Percentiles rank a stretch among this genome's conserved stretches.
Conservation (phyloP, 2,113 vertebrate genomes). For the Gracilinanus agilis region DNA sequence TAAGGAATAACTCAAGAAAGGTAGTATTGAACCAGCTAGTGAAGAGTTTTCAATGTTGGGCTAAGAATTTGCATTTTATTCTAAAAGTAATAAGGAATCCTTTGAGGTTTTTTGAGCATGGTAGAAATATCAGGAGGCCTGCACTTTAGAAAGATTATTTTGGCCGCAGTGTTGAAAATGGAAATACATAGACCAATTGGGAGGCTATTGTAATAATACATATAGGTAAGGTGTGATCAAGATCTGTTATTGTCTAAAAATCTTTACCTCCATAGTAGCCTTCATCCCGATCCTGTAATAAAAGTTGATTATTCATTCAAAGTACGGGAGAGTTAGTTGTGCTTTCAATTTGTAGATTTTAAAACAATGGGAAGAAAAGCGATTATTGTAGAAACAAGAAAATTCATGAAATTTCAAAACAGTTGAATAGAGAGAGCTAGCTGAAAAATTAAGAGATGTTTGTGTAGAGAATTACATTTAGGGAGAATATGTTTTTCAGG, state of each 20-base stretch:
- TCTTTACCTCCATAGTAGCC: not conserved
- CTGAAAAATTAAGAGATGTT: not conserved
- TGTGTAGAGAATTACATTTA: not conserved
- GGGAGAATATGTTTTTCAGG: not conserved
- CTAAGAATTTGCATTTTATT: no score
- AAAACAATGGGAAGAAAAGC: not conserved
- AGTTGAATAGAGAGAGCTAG: not conserved
- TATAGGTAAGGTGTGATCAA: not conserved
- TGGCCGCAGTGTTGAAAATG: not conserved
- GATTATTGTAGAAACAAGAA: not conserved
- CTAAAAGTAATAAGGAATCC: no score
- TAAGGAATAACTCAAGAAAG: no score
- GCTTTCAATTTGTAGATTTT: not conserved
- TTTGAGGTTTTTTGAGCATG: no score
- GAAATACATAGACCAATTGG: not conserved
- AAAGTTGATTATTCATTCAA: not conserved
- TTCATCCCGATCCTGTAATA: not conserved
- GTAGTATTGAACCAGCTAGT: no score
- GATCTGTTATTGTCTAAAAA: not conserved
- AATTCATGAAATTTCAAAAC: not conserved
- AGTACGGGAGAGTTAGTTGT: not conserved
- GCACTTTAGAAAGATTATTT: not conserved
- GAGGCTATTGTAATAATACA: not conserved
- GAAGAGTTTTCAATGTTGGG: no score
- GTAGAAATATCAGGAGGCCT: no score